Evolutionary conservation across 2,797 vertebrate genomes (phyloP).

Genomic region (Micromesistius poutassou): DNA sequence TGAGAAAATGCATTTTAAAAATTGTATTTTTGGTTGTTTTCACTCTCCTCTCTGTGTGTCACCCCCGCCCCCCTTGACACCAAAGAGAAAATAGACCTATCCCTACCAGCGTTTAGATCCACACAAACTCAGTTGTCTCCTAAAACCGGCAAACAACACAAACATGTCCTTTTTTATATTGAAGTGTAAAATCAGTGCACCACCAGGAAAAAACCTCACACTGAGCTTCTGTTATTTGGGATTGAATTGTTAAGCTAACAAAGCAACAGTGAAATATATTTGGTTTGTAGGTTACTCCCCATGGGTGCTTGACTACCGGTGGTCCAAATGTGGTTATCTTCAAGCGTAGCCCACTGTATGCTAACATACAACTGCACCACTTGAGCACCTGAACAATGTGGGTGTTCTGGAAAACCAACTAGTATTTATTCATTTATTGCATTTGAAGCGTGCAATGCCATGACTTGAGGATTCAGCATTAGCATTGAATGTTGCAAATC

Average conservation of each 20-base stretch:
- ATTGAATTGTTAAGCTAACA: not conserved
- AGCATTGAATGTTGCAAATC: not conserved
- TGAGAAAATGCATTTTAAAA: not conserved
- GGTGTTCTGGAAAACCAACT: not conserved
- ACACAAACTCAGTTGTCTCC: not conserved
- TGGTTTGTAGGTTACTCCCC: too few relatives aligned
- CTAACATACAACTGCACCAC: not conserved
- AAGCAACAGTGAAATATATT: not conserved
- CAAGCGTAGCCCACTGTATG: not conserved
- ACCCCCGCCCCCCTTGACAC: not conserved
- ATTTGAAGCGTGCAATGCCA: not conserved
- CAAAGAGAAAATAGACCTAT: not conserved
- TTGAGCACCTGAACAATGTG: not conserved
- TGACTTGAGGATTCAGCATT: not conserved
- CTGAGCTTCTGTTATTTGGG: too few relatives aligned
- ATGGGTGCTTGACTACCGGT: too few relatives aligned
- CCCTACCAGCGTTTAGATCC: not conserved
- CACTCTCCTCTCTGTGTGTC: not conserved
- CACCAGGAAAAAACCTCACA: not conserved
- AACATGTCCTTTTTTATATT: not conserved
- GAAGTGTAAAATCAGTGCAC: not conserved
- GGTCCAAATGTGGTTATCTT: not conserved
- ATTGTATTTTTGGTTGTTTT: not conserved
- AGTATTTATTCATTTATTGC: not conserved
- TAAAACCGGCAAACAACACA: not conserved